A percentile compares a stretch with the other conserved stretches of the same genome.
Conservation (phyloP, 2,888 invertebrate species). For the Pycnomerus fuliginosus region DNA sequence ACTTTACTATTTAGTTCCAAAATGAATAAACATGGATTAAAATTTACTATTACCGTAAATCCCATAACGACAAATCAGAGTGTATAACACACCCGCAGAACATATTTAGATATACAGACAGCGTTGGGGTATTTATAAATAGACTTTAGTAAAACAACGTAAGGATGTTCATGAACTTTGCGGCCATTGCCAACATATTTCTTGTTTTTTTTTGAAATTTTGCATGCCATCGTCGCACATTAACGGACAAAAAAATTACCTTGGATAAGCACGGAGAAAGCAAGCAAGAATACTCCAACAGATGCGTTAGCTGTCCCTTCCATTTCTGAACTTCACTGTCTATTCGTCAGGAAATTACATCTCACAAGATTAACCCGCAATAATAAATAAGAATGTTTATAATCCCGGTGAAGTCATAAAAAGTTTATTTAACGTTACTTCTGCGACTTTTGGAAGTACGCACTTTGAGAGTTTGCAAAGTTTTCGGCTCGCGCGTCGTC, state of each 20-base stretch:
- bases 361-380: slow-evolving; percentile 15
- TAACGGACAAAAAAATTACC: slow-evolving; percentile 2
- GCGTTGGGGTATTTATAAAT: slow-evolving; percentile 13
- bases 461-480: slow-evolving; percentile 13
- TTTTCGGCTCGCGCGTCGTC: slow-evolving; percentile 13
- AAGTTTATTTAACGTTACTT: slow-evolving; percentile 13
- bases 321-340: slow-evolving; percentile 16
- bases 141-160: no score
- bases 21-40: no score
- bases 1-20: no score
- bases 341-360: slow-evolving; percentile 17
- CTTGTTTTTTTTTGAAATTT: no score
- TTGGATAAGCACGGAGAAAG: not conserved
- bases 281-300: slow-evolving; percentile 18
- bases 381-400: slow-evolving; percentile 14
- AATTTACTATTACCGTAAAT: no score
- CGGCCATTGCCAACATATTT: no score
- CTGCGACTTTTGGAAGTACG: slow-evolving; percentile 6
- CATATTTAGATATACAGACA: no score
- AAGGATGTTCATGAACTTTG: no score
- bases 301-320: slow-evolving; percentile 8
- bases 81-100: no score
- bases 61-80: no score
- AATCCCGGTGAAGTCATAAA: slow-evolving; percentile 14
- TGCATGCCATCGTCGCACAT: no score